phyloP scores from a whole-genome alignment of 2,797 vertebrate species.

The Brachyalestes nurse region DNA sequence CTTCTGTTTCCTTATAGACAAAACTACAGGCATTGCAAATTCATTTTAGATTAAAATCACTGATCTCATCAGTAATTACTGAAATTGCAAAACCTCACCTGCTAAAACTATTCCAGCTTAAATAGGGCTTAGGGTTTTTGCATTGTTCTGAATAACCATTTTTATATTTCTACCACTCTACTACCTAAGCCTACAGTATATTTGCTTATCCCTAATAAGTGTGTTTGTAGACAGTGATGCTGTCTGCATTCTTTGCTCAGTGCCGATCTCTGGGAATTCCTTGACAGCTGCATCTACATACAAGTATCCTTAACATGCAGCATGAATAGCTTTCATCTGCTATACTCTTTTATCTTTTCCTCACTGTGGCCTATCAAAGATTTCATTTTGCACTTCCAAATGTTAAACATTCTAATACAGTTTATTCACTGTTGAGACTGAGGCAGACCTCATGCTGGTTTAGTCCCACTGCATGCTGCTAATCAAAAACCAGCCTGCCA shows the following conservation, averaged over 20 bases:
- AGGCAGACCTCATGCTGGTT: conserved; percentile 8
- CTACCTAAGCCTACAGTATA: not conserved
- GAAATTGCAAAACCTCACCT: no score
- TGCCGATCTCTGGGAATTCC: conserved; percentile 13
- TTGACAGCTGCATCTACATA: not conserved
- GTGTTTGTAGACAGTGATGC: not conserved
- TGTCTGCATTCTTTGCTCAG: not conserved
- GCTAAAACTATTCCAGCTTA: no score
- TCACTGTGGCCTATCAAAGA: not conserved
- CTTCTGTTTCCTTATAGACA: no score
- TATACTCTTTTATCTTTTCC: not conserved
- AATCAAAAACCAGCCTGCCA: conserved; percentile 35
- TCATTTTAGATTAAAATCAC: not conserved
- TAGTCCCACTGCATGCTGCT: conserved; percentile 26
- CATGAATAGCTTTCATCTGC: conserved; percentile 7
- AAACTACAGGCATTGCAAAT: no score
- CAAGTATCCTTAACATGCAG: not conserved
- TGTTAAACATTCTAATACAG: conserved; percentile 20
- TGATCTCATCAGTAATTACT: not conserved
- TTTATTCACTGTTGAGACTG: conserved; percentile 21
- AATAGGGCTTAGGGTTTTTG: no score
- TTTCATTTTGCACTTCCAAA: conserved; percentile 10
- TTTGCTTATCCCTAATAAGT: not conserved
- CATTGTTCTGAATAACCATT: no score
- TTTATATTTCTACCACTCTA: not conserved